A percentile compares a stretch with the other conserved stretches of the same genome.
Evolutionary conservation across 2,888 invertebrate species (phyloP).

Genomic region (Acanthopleura granulata): DNA sequence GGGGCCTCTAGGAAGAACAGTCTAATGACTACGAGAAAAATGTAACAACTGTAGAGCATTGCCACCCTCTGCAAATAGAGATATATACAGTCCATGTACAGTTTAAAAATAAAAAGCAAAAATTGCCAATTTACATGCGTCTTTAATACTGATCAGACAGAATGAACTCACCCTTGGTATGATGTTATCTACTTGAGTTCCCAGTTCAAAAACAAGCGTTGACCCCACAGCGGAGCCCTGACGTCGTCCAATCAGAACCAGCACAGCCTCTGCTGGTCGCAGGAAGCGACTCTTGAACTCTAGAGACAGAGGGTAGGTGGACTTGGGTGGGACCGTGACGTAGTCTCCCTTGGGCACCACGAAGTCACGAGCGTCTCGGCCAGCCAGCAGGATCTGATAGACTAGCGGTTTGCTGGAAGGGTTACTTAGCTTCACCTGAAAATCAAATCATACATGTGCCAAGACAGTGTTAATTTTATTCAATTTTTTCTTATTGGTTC

Average conservation of each 20-base stretch:
- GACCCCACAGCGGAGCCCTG: slow-evolving; percentile 62
- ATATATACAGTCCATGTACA: too few species aligned
- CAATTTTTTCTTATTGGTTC: too few species aligned
- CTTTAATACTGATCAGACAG: too few species aligned
- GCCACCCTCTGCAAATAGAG: too few species aligned
- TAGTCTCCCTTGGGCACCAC: slow-evolving; percentile 60
- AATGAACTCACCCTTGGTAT: slow-evolving; percentile 56
- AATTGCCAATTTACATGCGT: too few species aligned
- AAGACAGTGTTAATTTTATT: too few species aligned
- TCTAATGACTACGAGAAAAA: too few species aligned
- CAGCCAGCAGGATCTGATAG: slow-evolving; percentile 66
- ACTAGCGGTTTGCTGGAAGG: slow-evolving; percentile 64
- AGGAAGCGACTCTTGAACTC: slow-evolving; percentile 62
- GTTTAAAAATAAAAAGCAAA: too few species aligned
- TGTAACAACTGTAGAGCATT: too few species aligned
- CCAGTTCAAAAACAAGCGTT: slow-evolving; percentile 65
- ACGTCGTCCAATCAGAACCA: slow-evolving; percentile 63
- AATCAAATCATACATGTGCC: too few species aligned
- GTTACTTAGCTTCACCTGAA: slow-evolving; percentile 67
- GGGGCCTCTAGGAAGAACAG: too few species aligned
- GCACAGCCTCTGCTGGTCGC: slow-evolving; percentile 62
- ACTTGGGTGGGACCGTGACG: slow-evolving; percentile 63
- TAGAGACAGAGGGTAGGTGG: slow-evolving; percentile 50
- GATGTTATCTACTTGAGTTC: slow-evolving; percentile 63
- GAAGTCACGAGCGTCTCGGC: slow-evolving; percentile 65